phyloP scores from a whole-genome alignment of 2,888 invertebrate genomes.

The Tipula lateralis region DNA sequence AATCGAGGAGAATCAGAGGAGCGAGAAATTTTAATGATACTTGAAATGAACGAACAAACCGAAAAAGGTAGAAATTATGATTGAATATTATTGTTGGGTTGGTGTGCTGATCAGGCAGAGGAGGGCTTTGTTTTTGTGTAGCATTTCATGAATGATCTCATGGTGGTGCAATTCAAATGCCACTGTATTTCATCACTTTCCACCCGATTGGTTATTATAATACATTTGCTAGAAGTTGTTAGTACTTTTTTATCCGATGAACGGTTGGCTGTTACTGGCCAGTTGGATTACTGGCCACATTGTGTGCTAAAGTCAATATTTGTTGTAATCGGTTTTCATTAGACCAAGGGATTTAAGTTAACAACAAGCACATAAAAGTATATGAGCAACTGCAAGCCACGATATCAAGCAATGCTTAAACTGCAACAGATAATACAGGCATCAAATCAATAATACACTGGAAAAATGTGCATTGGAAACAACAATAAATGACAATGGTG shows the following conservation, averaged over 20 bases:
- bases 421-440: no score
- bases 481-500: no score
- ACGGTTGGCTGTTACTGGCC: no score
- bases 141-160: background rate
- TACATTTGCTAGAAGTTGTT: background rate
- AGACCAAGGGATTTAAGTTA: no score
- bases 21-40: constrained; percentile 15
- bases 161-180: background rate
- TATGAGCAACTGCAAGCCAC: no score
- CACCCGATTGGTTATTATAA: background rate
- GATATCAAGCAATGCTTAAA: no score
- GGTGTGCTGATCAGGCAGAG: background rate
- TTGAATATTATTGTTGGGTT: background rate
- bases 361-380: no score
- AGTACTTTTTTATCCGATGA: background rate
- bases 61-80: background rate
- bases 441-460: no score
- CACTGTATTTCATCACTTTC: background rate
- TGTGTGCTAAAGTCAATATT: no score
- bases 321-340: no score
- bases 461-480: no score
- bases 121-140: background rate
- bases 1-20: background rate
- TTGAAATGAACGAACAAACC: background rate
- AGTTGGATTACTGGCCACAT: no score